Evolutionary conservation across 2,113 vertebrate genomes (phyloP), one percentile per base, ranked within the genome.

Genomic region (Platysteira castanea): DNA sequence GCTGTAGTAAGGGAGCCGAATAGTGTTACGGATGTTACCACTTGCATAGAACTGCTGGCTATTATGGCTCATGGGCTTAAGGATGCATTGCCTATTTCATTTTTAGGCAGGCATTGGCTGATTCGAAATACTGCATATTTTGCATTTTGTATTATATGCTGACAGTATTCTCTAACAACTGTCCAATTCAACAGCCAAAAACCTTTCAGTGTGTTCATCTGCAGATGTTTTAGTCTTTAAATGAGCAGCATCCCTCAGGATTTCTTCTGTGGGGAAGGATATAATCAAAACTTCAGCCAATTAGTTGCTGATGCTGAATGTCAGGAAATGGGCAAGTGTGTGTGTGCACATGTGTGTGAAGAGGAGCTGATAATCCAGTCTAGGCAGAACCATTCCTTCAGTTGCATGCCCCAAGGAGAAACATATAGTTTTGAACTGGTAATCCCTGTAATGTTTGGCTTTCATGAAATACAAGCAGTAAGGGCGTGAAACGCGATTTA

Each of bases 41-140:
- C 68, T 88, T 78, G 42, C 49, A 56, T 46, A n/a, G 78, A 87
- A 24, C 80, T 93, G 73, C 70, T 93, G 90, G 24, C 56, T 82
- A 0, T 46, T 89, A 11, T 4, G 63, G 85, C 35, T 54, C 49
- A 27, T 12, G 82, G 70, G 80, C 39, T 93, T 90, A 60, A 84
- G 78, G 64, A 46, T 85, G 46, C 59, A 61, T 80, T 89, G 33
- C 68, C 76, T 69, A 4, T 57, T 95, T 80, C 35, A 33, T 70
- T 97, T 94, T 94, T 76, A 89, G 57, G 33, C 53, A 79, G 87
- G 85, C 54, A 65, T 26, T 92, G 57, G 22, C 41, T 71, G 12
- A 65, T 85, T 94, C 67, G 93, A 95, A 89, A 86, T 87, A 54
- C 35, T 76, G 63, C 70, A 5, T 90, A n/a, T 91, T 46, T 95